Conservation (phyloP, 2,888 invertebrate species). For the Amblyjoppa proteus region DNA sequence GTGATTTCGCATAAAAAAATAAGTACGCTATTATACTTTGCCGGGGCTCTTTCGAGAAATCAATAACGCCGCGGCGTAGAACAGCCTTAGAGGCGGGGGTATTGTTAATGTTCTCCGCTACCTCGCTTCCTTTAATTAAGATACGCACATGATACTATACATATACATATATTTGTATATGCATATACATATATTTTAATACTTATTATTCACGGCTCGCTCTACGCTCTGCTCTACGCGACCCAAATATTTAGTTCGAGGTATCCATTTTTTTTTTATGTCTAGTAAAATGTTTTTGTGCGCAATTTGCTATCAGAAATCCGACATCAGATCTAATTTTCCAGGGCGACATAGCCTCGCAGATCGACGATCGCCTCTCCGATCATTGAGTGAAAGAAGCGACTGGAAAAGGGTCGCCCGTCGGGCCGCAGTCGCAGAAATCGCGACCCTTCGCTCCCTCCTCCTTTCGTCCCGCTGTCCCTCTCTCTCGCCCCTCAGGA, state of each 20-base stretch:
- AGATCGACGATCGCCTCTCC: conserved; percentile 16
- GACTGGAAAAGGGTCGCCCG: conserved; percentile 5
- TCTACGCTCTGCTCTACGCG: neutral
- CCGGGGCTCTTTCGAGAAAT: neutral
- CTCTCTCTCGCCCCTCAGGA: conserved; percentile 28
- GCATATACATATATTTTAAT: neutral
- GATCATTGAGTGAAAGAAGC: conserved; percentile 5
- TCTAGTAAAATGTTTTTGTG: neutral
- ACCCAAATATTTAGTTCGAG: neutral
- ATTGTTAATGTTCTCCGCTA: neutral
- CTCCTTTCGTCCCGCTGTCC: conserved; percentile 3
- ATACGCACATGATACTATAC: neutral
- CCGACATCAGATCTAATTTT: neutral
- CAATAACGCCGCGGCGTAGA: neutral
- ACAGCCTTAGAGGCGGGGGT: neutral
- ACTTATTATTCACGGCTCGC: neutral
- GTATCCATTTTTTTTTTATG: too few relatives aligned
- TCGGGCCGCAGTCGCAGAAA: conserved; percentile 24
- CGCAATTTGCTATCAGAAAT: neutral
- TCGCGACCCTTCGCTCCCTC: conserved; percentile 25
- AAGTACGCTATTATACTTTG: neutral
- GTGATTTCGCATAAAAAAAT: neutral
- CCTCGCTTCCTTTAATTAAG: neutral
- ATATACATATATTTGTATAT: too few relatives aligned
- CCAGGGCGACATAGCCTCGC: neutral